Evolutionary conservation across 35 echinoderm and acorn worm genomes (phyloP).

Genomic region (Lytechinus pictus): DNA sequence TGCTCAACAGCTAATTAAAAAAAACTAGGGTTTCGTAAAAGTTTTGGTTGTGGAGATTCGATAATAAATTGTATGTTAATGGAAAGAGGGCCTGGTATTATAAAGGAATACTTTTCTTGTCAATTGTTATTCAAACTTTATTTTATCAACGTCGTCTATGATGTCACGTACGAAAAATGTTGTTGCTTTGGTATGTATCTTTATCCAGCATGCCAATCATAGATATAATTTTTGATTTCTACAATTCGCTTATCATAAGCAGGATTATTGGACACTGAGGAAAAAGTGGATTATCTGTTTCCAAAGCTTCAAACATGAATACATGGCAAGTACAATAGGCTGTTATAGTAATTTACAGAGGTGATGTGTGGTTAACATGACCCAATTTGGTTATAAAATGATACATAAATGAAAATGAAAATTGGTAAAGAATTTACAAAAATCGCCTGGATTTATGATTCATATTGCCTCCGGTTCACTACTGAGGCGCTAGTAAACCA

Average conservation of each 20-base stretch:
- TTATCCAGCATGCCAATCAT: background rate
- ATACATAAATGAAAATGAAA: background rate
- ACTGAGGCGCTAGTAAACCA: constrained; percentile 18
- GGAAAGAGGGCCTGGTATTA: background rate
- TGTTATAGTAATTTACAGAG: background rate
- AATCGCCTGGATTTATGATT: constrained; percentile 18
- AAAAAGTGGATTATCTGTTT: background rate
- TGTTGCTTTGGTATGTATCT: background rate
- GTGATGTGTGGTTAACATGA: background rate
- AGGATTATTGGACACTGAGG: background rate
- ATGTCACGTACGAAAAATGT: background rate
- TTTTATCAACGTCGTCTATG: background rate
- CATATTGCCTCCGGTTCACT: background rate
- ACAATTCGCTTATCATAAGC: background rate
- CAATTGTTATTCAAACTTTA: background rate
- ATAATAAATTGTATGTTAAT: no score
- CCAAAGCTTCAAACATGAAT: background rate
- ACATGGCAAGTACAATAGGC: background rate
- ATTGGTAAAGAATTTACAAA: background rate
- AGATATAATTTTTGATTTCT: background rate
- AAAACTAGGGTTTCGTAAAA: no score
- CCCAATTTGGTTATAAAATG: background rate
- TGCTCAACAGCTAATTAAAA: no score
- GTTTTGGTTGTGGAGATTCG: no score
- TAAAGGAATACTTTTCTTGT: background rate